These are phyloP conservation scores for Meteorus colon DNA, from an alignment of 2,888 invertebrate species.

Conservation along the genomic window DNA sequence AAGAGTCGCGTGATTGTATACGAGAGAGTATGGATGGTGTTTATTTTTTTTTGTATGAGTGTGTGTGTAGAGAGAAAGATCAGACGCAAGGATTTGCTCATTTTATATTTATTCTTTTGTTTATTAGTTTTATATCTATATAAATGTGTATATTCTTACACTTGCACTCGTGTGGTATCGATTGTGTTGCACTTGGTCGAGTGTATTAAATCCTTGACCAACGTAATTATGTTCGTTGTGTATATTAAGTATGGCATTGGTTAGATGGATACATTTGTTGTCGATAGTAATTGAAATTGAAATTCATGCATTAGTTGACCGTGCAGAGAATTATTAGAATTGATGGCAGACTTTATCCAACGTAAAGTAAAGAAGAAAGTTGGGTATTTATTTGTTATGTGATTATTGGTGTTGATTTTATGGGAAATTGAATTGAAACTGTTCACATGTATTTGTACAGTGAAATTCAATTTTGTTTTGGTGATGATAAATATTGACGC, in stretches of 20 bases:
- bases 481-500: no score
- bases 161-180: slow-evolving; percentile 16
- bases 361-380: background rate
- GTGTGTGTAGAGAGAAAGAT: slow-evolving; percentile 12
- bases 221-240: slow-evolving; percentile 18
- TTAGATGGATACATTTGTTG: background rate
- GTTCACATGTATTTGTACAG: no score
- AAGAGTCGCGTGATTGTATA: slow-evolving; percentile 14
- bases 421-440: background rate
- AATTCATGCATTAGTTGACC: background rate
- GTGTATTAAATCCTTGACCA: slow-evolving; percentile 21
- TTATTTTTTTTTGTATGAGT: background rate
- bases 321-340: background rate
- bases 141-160: slow-evolving; percentile 9
- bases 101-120: background rate
- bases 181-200: slow-evolving; percentile 15
- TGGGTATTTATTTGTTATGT: background rate
- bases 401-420: background rate
- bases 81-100: background rate
- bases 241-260: background rate
- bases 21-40: background rate
- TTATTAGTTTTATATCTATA: background rate
- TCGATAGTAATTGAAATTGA: background rate
- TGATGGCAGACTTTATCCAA: background rate
- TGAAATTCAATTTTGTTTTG: no score